Evolutionary conservation across 2,797 vertebrate genomes (phyloP).

Genomic region (Sphenopsis melanotis): DNA sequence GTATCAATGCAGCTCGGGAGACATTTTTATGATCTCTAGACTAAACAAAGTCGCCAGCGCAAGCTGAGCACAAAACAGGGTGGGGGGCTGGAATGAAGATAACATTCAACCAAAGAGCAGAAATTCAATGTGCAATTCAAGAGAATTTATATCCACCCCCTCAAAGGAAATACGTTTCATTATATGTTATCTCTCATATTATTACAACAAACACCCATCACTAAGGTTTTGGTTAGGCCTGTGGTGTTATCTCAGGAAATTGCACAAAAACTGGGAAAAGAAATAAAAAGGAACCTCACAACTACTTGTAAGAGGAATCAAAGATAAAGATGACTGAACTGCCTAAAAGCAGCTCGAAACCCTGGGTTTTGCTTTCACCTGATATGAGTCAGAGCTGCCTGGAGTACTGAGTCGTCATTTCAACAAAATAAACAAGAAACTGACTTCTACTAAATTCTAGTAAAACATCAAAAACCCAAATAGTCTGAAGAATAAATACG

Average conservation of each 20-base stretch:
- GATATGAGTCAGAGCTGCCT: background rate
- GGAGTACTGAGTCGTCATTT: background rate
- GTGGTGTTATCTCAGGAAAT: background rate
- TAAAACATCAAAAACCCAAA: background rate
- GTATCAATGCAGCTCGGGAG: background rate
- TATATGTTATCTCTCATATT: background rate
- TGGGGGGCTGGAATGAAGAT: background rate
- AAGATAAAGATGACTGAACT: background rate
- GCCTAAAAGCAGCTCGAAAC: background rate
- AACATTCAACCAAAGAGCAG: background rate
- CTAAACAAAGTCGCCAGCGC: conserved; percentile 38
- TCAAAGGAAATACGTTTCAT: background rate
- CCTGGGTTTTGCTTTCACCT: background rate
- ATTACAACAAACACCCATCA: background rate
- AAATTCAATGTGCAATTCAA: background rate
- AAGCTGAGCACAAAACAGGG: background rate
- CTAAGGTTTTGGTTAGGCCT: background rate
- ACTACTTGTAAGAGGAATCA: background rate
- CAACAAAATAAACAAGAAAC: background rate
- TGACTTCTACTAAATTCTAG: background rate
- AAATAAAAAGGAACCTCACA: background rate
- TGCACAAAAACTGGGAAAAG: background rate
- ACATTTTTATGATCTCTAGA: background rate
- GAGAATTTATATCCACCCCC: background rate
- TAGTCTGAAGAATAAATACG: background rate